phyloP scores from a whole-genome alignment of 2,797 vertebrate species.

The Phrynocephalus guinanensis region DNA sequence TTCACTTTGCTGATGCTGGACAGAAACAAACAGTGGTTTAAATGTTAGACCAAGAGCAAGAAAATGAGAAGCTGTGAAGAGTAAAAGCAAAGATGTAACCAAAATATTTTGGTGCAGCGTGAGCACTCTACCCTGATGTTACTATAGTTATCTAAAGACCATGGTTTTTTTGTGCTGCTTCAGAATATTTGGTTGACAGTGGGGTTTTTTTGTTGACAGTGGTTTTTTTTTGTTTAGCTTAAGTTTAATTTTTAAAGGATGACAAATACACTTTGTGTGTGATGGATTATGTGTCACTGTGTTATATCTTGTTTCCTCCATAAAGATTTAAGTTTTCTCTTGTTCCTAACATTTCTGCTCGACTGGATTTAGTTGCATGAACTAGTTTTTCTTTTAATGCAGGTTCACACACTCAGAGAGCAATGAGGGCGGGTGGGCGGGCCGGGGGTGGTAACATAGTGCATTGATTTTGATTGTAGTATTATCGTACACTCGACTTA shows the following conservation, averaged over 20 bases:
- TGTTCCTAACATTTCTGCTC: neutral
- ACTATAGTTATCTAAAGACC: constrained; percentile 59
- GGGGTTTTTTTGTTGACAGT: neutral
- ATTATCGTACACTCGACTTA: constrained; percentile 69
- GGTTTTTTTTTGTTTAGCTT: neutral
- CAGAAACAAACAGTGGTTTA: constrained; percentile 69
- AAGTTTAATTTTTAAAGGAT: constrained; percentile 22
- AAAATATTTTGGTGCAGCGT: constrained; percentile 48
- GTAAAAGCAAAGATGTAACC: constrained; percentile 51
- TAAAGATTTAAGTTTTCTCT: neutral
- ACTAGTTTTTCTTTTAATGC: constrained; percentile 27
- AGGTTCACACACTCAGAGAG: rapidly evolving
- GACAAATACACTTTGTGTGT: neutral
- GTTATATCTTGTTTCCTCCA: neutral
- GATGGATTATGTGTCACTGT: neutral
- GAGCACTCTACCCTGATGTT: constrained; percentile 42
- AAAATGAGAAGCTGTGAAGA: constrained; percentile 23
- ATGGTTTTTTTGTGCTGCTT: constrained; percentile 32
- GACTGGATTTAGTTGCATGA: constrained; percentile 25
- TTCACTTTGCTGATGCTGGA: constrained; percentile 65
- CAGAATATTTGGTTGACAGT: neutral
- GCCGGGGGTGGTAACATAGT: constrained; percentile 47
- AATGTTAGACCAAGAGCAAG: constrained; percentile 52
- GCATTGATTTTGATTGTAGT: constrained; percentile 69
- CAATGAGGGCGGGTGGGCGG: constrained; percentile 47